These are phyloP conservation scores for Cyrtorhinus lividipennis DNA, from an alignment of 1,140 invertebrate genomes.

Conservation along the genomic window DNA sequence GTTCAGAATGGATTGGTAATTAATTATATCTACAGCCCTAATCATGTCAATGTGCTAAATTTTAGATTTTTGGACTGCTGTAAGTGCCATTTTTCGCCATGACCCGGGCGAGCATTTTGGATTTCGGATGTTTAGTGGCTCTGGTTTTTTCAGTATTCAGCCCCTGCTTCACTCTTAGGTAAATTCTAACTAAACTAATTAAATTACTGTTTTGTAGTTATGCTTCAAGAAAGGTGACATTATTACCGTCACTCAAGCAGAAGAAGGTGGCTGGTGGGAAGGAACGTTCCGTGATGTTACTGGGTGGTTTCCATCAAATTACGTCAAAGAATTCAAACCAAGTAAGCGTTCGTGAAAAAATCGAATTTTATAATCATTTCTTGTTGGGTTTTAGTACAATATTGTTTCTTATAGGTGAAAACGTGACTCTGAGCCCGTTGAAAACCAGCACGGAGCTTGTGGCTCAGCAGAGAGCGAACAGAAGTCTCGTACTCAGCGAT, in stretches of 20 bases:
- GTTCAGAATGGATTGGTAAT: too few relatives aligned
- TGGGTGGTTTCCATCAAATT: constrained; percentile 97
- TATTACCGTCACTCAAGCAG: constrained; percentile 82
- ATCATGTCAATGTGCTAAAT: too few relatives aligned
- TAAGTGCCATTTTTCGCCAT: too few relatives aligned
- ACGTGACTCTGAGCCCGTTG: constrained; percentile 22
- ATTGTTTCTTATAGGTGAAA: constrained; percentile 17
- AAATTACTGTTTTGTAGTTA: constrained; percentile 51
- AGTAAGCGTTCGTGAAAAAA: constrained; percentile 14
- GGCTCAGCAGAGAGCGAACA: constrained; percentile 47
- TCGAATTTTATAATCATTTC: too few relatives aligned
- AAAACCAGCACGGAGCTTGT: constrained; percentile 28
- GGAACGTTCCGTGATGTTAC: constrained; percentile 86
- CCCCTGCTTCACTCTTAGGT: too few relatives aligned
- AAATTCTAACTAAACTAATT: too few relatives aligned
- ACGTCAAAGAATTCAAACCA: constrained; percentile 76
- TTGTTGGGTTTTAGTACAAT: background rate
- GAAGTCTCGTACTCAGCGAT: constrained; percentile 77
- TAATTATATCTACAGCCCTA: too few relatives aligned
- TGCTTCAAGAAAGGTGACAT: constrained; percentile 93
- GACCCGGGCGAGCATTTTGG: too few relatives aligned
- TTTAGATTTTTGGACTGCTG: too few relatives aligned
- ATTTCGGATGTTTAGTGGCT: too few relatives aligned
- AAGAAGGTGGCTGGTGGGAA: constrained; percentile 96
- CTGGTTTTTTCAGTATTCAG: too few relatives aligned